phyloP scores from a whole-genome alignment of 2,797 vertebrate species.

The Agapornis canus region DNA sequence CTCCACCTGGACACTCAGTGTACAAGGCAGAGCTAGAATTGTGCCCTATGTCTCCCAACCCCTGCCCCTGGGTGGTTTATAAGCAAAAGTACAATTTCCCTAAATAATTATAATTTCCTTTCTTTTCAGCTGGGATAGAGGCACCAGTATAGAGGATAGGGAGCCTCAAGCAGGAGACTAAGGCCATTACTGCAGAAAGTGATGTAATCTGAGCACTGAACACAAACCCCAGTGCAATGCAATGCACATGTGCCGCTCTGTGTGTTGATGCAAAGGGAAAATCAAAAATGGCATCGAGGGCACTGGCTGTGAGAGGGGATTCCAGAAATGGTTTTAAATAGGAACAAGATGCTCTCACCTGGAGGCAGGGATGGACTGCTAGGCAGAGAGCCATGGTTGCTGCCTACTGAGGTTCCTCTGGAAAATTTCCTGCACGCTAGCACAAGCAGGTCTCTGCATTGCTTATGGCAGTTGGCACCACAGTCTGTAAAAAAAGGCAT shows the following conservation, averaged over 20 bases:
- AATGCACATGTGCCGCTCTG: neutral
- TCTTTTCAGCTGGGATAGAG: neutral
- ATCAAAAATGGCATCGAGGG: neutral
- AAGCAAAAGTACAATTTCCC: neutral
- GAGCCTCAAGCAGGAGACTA: neutral
- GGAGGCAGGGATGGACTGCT: conserved; percentile 88
- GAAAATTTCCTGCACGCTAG: conserved; percentile 91
- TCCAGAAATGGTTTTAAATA: neutral
- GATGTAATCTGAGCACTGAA: neutral
- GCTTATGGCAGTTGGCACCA: conserved; percentile 96
- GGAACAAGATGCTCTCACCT: conserved; percentile 66
- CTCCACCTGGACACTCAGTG: neutral
- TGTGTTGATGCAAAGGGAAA: neutral
- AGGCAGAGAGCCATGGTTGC: conserved; percentile 88
- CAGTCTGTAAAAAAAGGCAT: conserved; percentile 83
- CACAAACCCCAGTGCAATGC: neutral
- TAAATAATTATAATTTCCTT: neutral
- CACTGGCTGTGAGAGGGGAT: neutral
- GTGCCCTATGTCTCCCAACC: neutral
- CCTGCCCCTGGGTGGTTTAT: neutral
- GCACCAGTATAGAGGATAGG: neutral
- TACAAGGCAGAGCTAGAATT: neutral
- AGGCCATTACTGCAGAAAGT: neutral
- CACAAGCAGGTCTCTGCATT: conserved; percentile 93
- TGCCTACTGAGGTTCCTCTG: conserved; percentile 85